A percentile compares a stretch with the other conserved stretches of the same genome.
These are phyloP conservation scores for Calameuta idolon DNA, from an alignment of 2,888 invertebrate species.

Conservation along the genomic window DNA sequence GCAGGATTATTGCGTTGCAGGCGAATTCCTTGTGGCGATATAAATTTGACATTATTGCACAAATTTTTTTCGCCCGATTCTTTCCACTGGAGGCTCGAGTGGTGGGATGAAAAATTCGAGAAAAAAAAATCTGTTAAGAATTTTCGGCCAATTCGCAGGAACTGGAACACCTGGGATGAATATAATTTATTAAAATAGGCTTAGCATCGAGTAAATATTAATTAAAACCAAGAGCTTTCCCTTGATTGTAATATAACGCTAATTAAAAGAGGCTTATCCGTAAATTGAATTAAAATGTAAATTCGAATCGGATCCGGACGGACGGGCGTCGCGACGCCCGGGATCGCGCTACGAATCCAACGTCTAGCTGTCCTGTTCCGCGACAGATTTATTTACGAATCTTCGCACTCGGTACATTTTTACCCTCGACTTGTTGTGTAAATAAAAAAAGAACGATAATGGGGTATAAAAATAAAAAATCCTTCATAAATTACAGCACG, in stretches of 20 bases:
- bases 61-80: not conserved
- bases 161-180: constrained; percentile 21
- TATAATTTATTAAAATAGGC: constrained; percentile 55
- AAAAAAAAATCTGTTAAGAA: not conserved
- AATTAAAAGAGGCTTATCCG: constrained; percentile 59
- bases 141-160: not conserved
- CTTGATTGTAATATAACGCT: constrained; percentile 54
- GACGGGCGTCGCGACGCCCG: constrained; percentile 21
- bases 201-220: constrained; percentile 46
- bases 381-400: not conserved
- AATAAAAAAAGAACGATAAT: not conserved
- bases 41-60: not conserved
- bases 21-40: not conserved
- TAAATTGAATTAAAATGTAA: constrained; percentile 59
- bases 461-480: not conserved
- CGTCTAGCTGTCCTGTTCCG: not conserved
- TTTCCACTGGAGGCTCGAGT: not conserved
- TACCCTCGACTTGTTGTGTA: not conserved
- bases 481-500: not conserved
- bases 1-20: not conserved
- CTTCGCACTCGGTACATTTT: not conserved
- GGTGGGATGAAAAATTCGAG: not conserved
- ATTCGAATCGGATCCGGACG: constrained; percentile 46
- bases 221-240: constrained; percentile 57
- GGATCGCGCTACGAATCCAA: not conserved